Conservation (phyloP, 1,140 invertebrate genomes). For the Babylonia areolata region DNA sequence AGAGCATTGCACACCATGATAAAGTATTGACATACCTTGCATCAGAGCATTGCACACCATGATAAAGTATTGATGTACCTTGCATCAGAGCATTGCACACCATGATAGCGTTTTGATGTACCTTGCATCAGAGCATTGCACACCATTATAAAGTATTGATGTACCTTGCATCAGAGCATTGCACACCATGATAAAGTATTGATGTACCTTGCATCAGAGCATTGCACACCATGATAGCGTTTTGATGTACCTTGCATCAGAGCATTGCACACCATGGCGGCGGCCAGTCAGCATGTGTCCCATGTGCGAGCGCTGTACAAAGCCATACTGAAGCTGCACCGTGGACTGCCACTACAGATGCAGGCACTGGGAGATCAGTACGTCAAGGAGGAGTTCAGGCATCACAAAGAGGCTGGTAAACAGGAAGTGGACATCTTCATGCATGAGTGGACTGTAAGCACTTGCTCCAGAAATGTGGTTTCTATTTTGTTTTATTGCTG, state of each 20-base stretch:
- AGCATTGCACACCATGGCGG: slow-evolving; percentile 2
- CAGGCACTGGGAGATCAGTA: slow-evolving; percentile 84
- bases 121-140: not conserved
- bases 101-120: too few species aligned
- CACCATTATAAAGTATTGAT: not conserved
- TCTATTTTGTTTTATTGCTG: too few species aligned
- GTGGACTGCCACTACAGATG: slow-evolving; percentile 86
- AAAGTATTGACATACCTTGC: too few species aligned
- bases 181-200: not conserved
- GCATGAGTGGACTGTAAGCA: slow-evolving; percentile 91
- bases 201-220: not conserved
- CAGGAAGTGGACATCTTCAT: slow-evolving; percentile 87
- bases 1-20: too few species aligned
- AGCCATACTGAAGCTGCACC: slow-evolving; percentile 89
- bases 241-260: not conserved
- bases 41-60: too few species aligned
- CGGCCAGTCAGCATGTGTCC: slow-evolving; percentile 78
- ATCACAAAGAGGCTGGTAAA: slow-evolving; percentile 87
- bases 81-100: too few species aligned
- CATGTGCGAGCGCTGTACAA: slow-evolving; percentile 90
- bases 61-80: too few species aligned
- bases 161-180: not conserved
- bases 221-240: not conserved
- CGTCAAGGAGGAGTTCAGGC: slow-evolving; percentile 90
- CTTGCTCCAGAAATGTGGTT: too few species aligned